A percentile compares a stretch with the other conserved stretches of the same genome.
phyloP scores from a whole-genome alignment of 2,113 vertebrate species.

The Ailurus styani region DNA sequence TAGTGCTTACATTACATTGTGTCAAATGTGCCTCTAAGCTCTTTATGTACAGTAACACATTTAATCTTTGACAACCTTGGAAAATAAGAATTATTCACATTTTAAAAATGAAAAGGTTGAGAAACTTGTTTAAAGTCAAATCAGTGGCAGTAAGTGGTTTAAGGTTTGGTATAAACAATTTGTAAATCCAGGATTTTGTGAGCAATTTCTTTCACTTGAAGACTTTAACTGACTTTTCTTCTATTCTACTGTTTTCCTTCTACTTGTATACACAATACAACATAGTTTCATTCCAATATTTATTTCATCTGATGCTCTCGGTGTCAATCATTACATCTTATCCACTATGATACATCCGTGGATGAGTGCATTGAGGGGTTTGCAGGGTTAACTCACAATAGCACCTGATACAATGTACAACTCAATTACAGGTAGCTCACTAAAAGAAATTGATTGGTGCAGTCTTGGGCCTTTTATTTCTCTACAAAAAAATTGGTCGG shows the following conservation, averaged over 20 bases:
- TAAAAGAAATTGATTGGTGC: background rate
- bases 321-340: background rate
- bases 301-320: background rate
- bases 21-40: background rate
- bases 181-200: background rate
- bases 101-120: background rate
- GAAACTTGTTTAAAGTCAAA: background rate
- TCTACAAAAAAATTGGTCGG: background rate
- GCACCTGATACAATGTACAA: background rate
- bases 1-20: background rate
- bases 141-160: background rate
- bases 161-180: background rate
- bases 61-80: background rate
- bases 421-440: background rate
- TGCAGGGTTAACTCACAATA: background rate
- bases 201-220: background rate
- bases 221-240: background rate
- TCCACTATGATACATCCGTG: background rate
- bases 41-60: background rate
- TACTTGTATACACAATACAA: background rate
- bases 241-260: background rate
- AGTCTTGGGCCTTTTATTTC: background rate
- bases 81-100: background rate
- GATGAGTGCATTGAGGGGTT: background rate
- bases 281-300: background rate